A percentile compares a stretch with the other conserved stretches of the same genome.
These are phyloP conservation scores for Oreochromis tanganicae DNA, from an alignment of 2,113 vertebrate genomes.

Conservation along the genomic window DNA sequence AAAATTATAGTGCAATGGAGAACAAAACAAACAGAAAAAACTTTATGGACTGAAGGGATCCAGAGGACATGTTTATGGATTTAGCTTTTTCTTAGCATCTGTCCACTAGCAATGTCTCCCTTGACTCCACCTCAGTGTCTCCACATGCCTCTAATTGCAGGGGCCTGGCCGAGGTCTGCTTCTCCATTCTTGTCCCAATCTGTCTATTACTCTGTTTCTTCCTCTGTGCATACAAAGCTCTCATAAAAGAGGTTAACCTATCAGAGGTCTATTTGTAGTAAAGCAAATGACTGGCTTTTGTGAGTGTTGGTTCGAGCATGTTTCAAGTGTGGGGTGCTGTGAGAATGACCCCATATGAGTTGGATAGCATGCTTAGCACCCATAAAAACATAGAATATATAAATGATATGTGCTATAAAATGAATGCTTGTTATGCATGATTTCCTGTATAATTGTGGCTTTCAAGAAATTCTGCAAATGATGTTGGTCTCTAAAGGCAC, in stretches of 20 bases:
- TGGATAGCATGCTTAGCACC: not conserved
- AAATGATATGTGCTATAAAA: not conserved
- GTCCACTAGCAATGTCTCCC: not conserved
- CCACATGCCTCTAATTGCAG: not conserved
- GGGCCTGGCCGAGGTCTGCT: not conserved
- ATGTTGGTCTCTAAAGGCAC: not conserved
- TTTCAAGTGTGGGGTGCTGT: not conserved
- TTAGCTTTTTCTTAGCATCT: not conserved
- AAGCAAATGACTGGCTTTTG: not conserved
- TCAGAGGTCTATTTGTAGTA: not conserved
- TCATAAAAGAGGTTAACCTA: not conserved
- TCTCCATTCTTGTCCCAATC: not conserved
- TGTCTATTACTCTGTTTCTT: not conserved
- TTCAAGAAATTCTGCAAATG: not conserved
- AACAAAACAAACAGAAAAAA: not conserved
- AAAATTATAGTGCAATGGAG: not conserved
- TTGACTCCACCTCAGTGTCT: not conserved
- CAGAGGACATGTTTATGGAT: not conserved
- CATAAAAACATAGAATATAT: not conserved
- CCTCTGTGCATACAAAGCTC: not conserved
- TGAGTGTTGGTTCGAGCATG: not conserved
- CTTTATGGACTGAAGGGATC: not conserved
- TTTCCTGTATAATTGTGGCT: not conserved
- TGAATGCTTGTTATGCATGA: not conserved
- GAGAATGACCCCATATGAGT: not conserved